A percentile compares a stretch with the other conserved stretches of the same genome.
Evolutionary conservation across 2,888 invertebrate species (phyloP).

Genomic region (Papilio gigon): DNA sequence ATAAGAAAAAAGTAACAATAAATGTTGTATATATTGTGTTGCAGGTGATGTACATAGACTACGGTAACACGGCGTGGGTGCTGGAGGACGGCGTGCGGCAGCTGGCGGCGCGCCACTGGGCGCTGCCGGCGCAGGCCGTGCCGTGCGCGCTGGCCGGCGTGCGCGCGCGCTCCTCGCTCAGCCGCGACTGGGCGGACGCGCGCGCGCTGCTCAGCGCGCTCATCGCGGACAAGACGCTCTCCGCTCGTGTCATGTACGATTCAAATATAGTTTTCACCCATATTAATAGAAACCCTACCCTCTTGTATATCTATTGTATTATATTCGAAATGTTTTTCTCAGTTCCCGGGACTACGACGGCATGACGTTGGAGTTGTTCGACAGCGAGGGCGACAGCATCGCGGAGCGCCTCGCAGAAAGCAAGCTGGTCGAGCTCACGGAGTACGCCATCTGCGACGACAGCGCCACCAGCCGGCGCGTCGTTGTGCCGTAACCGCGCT

Average conservation of each 20-base stretch:
- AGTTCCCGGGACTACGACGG: conserved; percentile 72
- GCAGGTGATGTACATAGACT: conserved; percentile 87
- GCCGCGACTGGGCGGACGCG: conserved; percentile 59
- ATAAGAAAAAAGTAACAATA: background rate
- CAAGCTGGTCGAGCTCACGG: conserved; percentile 54
- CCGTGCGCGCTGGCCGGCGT: conserved; percentile 78
- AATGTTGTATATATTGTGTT: background rate
- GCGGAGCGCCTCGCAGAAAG: conserved; percentile 61
- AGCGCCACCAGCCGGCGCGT: conserved; percentile 49
- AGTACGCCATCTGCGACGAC: conserved; percentile 57
- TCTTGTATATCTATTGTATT: too few species aligned
- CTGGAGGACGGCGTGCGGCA: conserved; percentile 77
- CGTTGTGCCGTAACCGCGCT: conserved; percentile 53
- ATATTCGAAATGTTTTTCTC: too few species aligned
- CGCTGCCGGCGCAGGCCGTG: conserved; percentile 82
- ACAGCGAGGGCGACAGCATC: conserved; percentile 59
- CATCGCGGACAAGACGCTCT: conserved; percentile 51
- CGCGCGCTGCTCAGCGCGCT: conserved; percentile 51
- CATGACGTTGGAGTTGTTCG: conserved; percentile 62
- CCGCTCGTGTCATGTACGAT: conserved; percentile 62
- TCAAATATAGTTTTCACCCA: background rate
- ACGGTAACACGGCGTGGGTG: conserved; percentile 84
- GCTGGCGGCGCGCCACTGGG: conserved; percentile 78
- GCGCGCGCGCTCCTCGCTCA: conserved; percentile 49
- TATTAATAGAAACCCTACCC: too few species aligned